Percentiles rank a stretch among this genome's conserved stretches.
Evolutionary conservation across 2,797 vertebrate genomes (phyloP).

Genomic region (Melanotaenia nigrans): DNA sequence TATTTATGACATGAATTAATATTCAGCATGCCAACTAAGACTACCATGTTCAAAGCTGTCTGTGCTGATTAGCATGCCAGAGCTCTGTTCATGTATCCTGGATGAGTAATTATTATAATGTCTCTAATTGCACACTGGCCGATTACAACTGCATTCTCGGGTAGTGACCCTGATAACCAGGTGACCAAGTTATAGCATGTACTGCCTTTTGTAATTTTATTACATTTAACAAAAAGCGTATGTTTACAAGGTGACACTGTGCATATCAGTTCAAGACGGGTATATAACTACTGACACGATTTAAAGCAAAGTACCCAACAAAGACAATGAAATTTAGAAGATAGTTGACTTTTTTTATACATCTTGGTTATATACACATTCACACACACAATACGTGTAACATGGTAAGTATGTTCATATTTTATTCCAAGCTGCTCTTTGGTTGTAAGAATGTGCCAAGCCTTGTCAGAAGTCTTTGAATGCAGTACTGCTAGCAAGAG

Average conservation of each 20-base stretch:
- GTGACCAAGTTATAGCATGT: neutral
- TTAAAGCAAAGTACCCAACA: neutral
- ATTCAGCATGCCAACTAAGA: slow-evolving; percentile 42
- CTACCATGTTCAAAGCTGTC: slow-evolving; percentile 41
- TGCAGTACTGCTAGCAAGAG: neutral
- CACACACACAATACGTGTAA: too few relatives aligned
- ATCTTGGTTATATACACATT: neutral
- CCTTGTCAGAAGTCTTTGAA: too few relatives aligned
- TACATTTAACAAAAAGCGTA: neutral
- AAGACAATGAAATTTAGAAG: neutral
- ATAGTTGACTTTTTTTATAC: neutral
- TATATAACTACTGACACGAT: neutral
- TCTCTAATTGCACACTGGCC: slow-evolving; percentile 51
- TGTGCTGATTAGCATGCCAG: slow-evolving; percentile 53
- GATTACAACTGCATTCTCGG: slow-evolving; percentile 37
- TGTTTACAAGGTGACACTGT: neutral
- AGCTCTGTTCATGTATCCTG: slow-evolving; percentile 36
- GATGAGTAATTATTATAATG: slow-evolving; percentile 57
- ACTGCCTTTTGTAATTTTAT: neutral
- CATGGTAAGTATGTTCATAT: too few relatives aligned
- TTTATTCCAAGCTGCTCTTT: too few relatives aligned
- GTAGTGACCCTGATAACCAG: slow-evolving; percentile 34
- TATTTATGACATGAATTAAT: slow-evolving; percentile 49
- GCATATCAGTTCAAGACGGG: neutral
- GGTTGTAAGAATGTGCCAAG: too few relatives aligned